These are phyloP conservation scores for Antedon mediterranea DNA, from an alignment of 53 echinoderm and acorn worm species.

Conservation along the genomic window DNA sequence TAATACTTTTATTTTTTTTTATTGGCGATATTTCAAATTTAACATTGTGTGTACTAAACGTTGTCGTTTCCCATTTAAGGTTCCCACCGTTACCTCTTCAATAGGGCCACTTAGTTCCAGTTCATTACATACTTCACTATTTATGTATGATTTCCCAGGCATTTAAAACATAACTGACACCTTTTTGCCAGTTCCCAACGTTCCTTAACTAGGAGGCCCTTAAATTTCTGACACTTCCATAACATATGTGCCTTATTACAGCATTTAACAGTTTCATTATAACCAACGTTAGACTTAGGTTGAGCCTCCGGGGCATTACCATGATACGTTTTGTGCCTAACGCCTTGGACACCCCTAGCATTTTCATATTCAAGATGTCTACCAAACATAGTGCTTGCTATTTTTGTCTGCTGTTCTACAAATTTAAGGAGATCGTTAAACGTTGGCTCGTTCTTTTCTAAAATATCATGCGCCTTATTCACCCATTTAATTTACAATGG, in stretches of 20 bases:
- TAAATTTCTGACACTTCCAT: background rate
- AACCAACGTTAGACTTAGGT: constrained; percentile 3
- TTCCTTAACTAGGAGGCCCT: background rate
- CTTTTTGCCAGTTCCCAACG: background rate
- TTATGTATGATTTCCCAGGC: constrained; percentile 7
- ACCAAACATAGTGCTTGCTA: background rate
- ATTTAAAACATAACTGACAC: background rate
- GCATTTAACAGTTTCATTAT: no score
- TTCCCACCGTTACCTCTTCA: constrained; percentile 13
- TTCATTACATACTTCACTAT: constrained; percentile 29
- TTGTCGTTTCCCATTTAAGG: constrained; percentile 7
- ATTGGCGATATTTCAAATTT: no score
- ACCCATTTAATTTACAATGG: constrained; percentile 16
- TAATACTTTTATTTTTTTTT: no score
- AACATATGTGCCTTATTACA: background rate
- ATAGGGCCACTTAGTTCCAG: no score
- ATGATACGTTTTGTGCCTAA: background rate
- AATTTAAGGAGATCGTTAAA: constrained; percentile 8
- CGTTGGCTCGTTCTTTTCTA: constrained; percentile 7
- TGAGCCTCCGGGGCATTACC: background rate
- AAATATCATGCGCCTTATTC: constrained; percentile 17
- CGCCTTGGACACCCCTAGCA: constrained; percentile 1
- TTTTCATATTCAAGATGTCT: background rate
- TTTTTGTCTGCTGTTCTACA: background rate
- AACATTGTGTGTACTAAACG: constrained; percentile 14